Evolutionary conservation across 2,888 invertebrate genomes (phyloP).

Genomic region (Hirtodrosophila alboralis): DNA sequence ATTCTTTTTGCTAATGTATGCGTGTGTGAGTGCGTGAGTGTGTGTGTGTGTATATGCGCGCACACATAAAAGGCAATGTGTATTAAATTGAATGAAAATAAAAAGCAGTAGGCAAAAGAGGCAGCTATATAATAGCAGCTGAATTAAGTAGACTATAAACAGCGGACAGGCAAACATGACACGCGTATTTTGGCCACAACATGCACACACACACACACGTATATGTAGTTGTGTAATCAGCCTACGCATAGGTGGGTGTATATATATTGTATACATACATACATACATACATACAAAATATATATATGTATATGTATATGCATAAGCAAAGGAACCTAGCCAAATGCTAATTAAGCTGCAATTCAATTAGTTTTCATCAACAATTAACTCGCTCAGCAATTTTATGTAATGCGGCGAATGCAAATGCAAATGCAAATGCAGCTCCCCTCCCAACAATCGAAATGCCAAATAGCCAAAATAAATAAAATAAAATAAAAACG

Average conservation of each 20-base stretch:
- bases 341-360: slow-evolving; percentile 54
- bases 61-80: slow-evolving; percentile 59
- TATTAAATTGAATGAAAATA: slow-evolving; percentile 77
- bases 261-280: slow-evolving; percentile 2
- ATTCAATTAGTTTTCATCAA: slow-evolving; percentile 60
- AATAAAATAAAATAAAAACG: slow-evolving; percentile 43
- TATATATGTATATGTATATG: slow-evolving; percentile 3
- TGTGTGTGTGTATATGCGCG: slow-evolving; percentile 20
- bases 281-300: background rate
- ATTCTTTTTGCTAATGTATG: slow-evolving; percentile 22
- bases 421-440: slow-evolving; percentile 59
- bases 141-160: slow-evolving; percentile 54
- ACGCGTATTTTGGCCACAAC: slow-evolving; percentile 41
- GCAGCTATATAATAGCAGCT: slow-evolving; percentile 31
- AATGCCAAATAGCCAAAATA: slow-evolving; percentile 63
- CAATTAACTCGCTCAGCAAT: slow-evolving; percentile 55
- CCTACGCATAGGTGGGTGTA: slow-evolving; percentile 26
- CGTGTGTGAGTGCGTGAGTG: slow-evolving; percentile 16
- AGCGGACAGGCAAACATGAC: slow-evolving; percentile 29
- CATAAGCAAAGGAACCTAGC: slow-evolving; percentile 31
- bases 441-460: slow-evolving; percentile 25
- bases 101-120: slow-evolving; percentile 60
- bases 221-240: slow-evolving; percentile 47
- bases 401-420: slow-evolving; percentile 70
- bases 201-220: slow-evolving; percentile 10